Evolutionary conservation across 2,888 invertebrate species (phyloP), one percentile per base, ranked within the genome.

Genomic region (Zeuzera pyrina): DNA sequence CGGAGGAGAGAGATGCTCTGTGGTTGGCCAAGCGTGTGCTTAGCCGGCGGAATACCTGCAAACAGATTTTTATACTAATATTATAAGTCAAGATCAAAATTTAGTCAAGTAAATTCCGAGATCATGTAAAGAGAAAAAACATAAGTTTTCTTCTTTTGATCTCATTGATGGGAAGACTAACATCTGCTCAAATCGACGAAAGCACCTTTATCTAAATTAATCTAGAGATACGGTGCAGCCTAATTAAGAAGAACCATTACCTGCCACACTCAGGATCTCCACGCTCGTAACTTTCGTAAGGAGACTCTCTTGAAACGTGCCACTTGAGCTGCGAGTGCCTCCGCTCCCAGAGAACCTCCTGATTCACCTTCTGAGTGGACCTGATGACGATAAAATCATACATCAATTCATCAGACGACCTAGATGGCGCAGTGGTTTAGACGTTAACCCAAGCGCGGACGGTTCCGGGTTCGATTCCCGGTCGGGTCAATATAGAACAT

Each of bases 251-350:
- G 10, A 29, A 15, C 11, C 19, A 6, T 38, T 23, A 81, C 79
- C 71, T 81, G 79, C 76, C 64, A 81, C 76, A 85, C 85, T 89
- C 88, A 91, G 87, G 91, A 92, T 50, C 91, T 89, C 93, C 93
- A 93, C 32, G 91, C 91, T 54, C 91, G 85, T 36, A 93, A 85
- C 58, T 92, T 93, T 49, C 91, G 76, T 41, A 93, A 69, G 0
- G 93, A 93, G 30, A 92, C 90, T 61, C 91, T 89, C 77, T 93
- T 93, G 58, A 93, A 85, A 36, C 92, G 86, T 3, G 91, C 88
- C 33, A 92, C 91, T 8, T 92, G 90, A 1, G 85, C 84, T 12
- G 90, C 88, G 45, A 91, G 72, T 0, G 92, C 86, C 57, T 92
- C 92, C 30, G 89, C 87, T 31, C 77, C 78, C 1, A 73, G 41